These are phyloP conservation scores for Amphipoea lucens DNA, from an alignment of 2,888 invertebrate species.

Conservation along the genomic window DNA sequence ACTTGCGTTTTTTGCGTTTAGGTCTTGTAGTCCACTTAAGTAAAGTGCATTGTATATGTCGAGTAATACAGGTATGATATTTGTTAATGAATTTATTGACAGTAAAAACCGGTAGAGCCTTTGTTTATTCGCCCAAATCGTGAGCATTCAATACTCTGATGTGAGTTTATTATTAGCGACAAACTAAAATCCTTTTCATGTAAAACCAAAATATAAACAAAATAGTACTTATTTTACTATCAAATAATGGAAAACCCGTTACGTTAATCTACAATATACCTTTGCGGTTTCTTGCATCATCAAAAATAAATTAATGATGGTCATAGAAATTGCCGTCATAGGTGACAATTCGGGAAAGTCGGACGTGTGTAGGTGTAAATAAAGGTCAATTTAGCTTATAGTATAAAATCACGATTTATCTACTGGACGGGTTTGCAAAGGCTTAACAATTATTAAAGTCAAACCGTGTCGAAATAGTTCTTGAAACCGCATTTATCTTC, in stretches of 20 bases:
- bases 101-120: neutral
- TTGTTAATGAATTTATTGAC: neutral
- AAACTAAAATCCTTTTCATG: neutral
- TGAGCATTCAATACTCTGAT: conserved; percentile 7
- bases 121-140: conserved; percentile 4
- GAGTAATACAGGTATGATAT: neutral
- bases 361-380: neutral
- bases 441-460: conserved; percentile 14
- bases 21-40: too few relatives aligned
- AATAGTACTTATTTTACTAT: neutral
- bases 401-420: neutral
- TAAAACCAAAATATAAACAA: neutral
- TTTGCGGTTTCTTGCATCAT: conserved; percentile 33
- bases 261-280: neutral
- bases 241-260: conserved; percentile 27
- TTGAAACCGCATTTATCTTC: conserved; percentile 22
- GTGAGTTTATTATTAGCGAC: conserved; percentile 20
- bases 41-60: neutral
- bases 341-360: neutral
- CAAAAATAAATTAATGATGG: conserved; percentile 1
- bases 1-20: too few relatives aligned
- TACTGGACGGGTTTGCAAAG: neutral
- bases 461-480: conserved; percentile 19
- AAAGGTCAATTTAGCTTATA: neutral
- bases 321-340: neutral